Base-by-base conservation (phyloP, 1,140 invertebrate genomes). In the Drosophila sp. region DNA sequence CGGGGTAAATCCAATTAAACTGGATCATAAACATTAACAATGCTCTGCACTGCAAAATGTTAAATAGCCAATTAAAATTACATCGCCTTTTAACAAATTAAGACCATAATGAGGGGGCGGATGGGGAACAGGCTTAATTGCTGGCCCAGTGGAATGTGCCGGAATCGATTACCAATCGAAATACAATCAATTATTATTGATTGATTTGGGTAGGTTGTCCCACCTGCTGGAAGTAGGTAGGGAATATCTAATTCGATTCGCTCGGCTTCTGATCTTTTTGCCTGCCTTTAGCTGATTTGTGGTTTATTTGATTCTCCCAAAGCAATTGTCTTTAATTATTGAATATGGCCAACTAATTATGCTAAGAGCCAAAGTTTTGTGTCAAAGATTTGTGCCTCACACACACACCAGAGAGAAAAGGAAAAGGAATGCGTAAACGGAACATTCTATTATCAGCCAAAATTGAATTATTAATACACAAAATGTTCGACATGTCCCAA, bases 401-500 rank as follows among this genome's bases (percentile, higher is more conserved):
- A 76, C 58, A 74, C 66, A 67, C 65, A 72, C 0, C 35, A 38
- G 10, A 10, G 35, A 38, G 35, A 1, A 38, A 38, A 38, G 11
- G 44, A 10, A 50, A 50, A 7, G 44, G 23, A 27, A 17, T 17
- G 17, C 17, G 17, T 17, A 23, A 47, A 50, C 2, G 27, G n/a
- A 82, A 68, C 78, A 82, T 86, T 82, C 63, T 87, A 86, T 82
- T 86, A 77, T 70, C 64, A 61, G 76, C 70, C 60, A 80, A 80
- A 58, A 50, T 50, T 89, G 74, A 87, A 87, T 87, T 87, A 87
- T 89, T 87, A 89, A 86, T 87, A 79, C 73, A 63, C 72, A 67
- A 86, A 76, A 70, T 77, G 54, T 66, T 61, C 17, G 33, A 27
- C 4, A 30, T 40, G 55, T 70, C 38, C 35, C 25, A 4, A 8